These are phyloP conservation scores for Melanerpes aurifrons DNA, from an alignment of 2,113 vertebrate species.

Conservation along the genomic window DNA sequence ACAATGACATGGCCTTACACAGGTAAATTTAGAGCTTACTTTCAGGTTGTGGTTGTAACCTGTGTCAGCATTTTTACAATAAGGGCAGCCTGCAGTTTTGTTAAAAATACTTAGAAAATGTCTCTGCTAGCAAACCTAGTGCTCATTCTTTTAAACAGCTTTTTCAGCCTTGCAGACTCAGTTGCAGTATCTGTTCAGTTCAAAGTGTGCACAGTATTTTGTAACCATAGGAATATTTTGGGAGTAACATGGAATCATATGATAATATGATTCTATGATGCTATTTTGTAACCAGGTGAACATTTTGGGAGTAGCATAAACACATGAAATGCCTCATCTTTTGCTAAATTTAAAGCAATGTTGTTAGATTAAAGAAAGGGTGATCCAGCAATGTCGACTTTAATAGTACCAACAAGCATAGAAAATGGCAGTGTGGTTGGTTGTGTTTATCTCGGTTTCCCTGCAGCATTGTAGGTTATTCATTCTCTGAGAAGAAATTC, in stretches of 20 bases:
- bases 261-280: no score
- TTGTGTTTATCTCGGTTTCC: neutral
- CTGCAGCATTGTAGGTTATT: neutral
- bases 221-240: neutral
- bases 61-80: neutral
- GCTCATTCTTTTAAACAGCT: neutral
- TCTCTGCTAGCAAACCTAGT: neutral
- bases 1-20: rapidly evolving
- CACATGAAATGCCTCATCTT: neutral
- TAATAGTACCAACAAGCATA: neutral
- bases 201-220: neutral
- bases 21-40: neutral
- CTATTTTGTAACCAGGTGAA: neutral
- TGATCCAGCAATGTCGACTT: neutral
- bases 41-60: neutral
- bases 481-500: constrained; percentile 21
- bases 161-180: neutral
- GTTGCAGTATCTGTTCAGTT: neutral
- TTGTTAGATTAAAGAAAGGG: neutral
- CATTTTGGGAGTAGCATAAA: neutral
- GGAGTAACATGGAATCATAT: neutral
- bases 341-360: neutral
- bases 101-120: neutral
- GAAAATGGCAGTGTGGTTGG: neutral
- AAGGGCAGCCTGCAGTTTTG: neutral